Evolutionary conservation across 1,140 invertebrate species (phyloP), one percentile per base, ranked within the genome.

Genomic region (Papilio aristodemus): DNA sequence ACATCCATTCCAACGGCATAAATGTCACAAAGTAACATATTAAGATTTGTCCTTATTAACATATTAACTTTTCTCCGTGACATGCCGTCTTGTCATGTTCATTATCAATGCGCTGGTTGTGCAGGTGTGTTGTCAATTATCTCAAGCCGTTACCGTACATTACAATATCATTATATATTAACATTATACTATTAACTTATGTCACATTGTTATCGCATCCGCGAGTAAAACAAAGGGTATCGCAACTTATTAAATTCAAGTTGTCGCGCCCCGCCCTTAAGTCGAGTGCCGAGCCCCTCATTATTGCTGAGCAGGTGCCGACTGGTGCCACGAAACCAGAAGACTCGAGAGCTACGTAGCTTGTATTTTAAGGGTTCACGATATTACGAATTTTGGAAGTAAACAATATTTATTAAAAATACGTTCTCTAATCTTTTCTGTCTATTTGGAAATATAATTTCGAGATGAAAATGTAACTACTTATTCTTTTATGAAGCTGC

Each of bases 221-320:
- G 58, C 58, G 17, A 19, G 1, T 36, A 36, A 62, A 62, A 62
- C 59, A 62, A 62, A 38, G 17, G 27, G 27, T 38, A 62, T 38
- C 19, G n/a, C 59, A 37, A 62, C 9, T 62, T 37, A 62, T 38
- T 62, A 38, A 62, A 62, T 62, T 62, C 32, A 39, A 62, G 59
- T 37, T 62, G 59, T 62, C 36, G 59, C 59, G 32, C n/a, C 13
- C 14, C 59, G 32, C 59, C 59, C 59, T 62, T 62, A n/a, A 11
- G 25, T 36, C 32, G 57, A 59, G 59, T 37, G 27, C 32, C 9
- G 59, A 37, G 7, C 59, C 59, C 58, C 59, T 38, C 36, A 38
- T 62, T 62, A 62, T 19, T 36, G 6, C 9, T 14, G 36, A 36
- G 59, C 59, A 62, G 59, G 59, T 62, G 57, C 27, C 2, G 59